Conservation (phyloP, 2,113 vertebrate genomes). For the Oreochromis aureus region DNA sequence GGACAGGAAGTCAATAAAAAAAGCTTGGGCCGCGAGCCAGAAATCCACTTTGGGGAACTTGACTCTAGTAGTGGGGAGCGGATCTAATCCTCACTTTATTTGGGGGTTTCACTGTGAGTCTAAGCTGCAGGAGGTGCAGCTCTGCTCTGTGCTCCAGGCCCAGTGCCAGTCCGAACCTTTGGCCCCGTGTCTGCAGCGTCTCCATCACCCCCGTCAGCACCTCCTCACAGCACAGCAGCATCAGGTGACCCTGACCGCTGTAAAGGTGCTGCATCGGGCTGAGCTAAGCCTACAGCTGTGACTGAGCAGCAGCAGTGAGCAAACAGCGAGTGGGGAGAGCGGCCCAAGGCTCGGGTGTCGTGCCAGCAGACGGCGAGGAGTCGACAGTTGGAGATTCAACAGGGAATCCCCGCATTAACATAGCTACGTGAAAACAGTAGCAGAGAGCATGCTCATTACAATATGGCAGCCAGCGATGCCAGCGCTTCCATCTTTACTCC, state of each 20-base stretch:
- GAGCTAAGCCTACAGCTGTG: background rate
- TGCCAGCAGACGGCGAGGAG: background rate
- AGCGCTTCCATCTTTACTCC: background rate
- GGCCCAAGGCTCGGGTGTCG: background rate
- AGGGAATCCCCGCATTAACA: background rate
- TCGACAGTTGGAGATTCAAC: background rate
- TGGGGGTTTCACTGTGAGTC: background rate
- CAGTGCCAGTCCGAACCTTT: background rate
- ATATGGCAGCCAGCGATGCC: background rate
- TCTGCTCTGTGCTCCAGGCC: background rate
- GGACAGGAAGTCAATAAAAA: background rate
- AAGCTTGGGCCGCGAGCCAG: background rate
- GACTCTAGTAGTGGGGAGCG: background rate
- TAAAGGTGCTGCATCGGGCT: background rate
- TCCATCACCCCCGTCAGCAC: background rate
- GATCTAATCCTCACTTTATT: background rate
- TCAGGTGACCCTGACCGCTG: background rate
- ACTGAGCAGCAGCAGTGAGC: background rate
- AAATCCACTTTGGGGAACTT: constrained; percentile 11
- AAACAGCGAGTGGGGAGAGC: background rate
- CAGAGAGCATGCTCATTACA: background rate
- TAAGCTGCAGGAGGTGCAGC: background rate
- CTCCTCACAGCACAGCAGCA: background rate
- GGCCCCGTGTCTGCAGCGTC: background rate
- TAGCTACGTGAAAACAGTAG: background rate